Evolutionary conservation across 2,797 vertebrate genomes (phyloP), one percentile per base, ranked within the genome.

Genomic region (Glossophaga mutica): DNA sequence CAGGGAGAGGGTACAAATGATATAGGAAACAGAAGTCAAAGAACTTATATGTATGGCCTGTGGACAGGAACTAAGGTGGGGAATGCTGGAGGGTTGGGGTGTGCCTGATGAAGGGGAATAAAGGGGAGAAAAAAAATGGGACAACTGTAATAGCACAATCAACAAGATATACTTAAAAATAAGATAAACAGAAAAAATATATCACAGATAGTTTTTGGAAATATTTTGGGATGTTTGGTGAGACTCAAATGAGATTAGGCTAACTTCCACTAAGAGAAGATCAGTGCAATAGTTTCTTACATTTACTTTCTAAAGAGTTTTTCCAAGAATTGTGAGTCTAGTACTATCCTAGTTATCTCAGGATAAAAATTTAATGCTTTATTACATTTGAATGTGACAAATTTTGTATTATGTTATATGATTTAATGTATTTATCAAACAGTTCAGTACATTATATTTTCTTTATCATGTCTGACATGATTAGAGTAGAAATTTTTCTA

Each of bases 301-400:
- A 90, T 91, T 73, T 73, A 87, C n/a, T 86, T 87, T 83, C 34
- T 84, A 68, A 62, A 81, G 26, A 70, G 29, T 85, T 93, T 91
- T 77, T 79, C 57, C 46, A 94, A 76, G 94, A 87, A 88, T 55
- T 37, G 62, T 85, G 57, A 70, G 74, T 65, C 57, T 29, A 85
- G 26, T 87, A 74, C 55, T 73, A 50, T 32, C 4, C 19, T 22
- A 68, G 59, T 59, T 81, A 74, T 90, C 93, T 90, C 44, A 88
- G 26, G 46, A 26, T 87, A 85, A 83, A 81, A 92, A 55, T 46
- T 93, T 90, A 90, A 52, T 76, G 39, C 94, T 94, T 85, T 85
- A 71, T 96, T 94, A 86, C 52, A 93, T 77, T 96, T 85, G 19
- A 84, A 74, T 90, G 19, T 91, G 70, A 26, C 42, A 78, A 16